Conservation (phyloP, 2,113 vertebrate species). For the Danionella cerebrum region DNA sequence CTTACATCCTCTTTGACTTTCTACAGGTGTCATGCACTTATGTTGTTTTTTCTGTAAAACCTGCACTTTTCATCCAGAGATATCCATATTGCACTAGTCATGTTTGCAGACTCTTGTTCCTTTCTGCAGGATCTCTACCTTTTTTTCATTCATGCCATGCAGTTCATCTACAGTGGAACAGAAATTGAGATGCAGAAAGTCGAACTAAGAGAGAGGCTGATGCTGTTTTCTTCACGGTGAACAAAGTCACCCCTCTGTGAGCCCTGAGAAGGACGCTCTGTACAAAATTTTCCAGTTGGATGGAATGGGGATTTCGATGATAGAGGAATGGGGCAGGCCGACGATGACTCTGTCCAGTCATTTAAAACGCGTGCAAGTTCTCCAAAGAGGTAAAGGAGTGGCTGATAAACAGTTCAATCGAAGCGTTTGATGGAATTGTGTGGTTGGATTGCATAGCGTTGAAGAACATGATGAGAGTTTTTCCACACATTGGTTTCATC, state of each 20-base stretch:
- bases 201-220: constrained; percentile 35
- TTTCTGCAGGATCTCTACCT: constrained; percentile 29
- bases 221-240: neutral
- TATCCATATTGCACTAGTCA: constrained; percentile 18
- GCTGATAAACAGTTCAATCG: neutral
- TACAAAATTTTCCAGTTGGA: neutral
- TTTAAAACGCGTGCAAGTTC: constrained; percentile 15
- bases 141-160: constrained; percentile 64
- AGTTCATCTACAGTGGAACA: constrained; percentile 51
- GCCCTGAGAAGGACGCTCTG: constrained; percentile 18
- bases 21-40: constrained; percentile 16
- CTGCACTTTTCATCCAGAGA: constrained; percentile 4
- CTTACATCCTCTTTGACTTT: constrained; percentile 36
- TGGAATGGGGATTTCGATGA: neutral
- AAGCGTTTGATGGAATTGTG: constrained; percentile 12
- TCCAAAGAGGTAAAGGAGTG: constrained; percentile 1
- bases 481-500: constrained; percentile 24
- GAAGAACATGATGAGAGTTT: constrained; percentile 25
- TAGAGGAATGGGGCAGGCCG: neutral
- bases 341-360: neutral
- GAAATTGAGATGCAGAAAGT: constrained; percentile 43
- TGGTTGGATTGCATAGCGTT: constrained; percentile 39
- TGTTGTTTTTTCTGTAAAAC: constrained; percentile 5
- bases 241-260: constrained; percentile 7
- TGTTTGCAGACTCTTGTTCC: neutral